Evolutionary conservation across 1,140 invertebrate species (phyloP).

Genomic region (Cheumatopsyche charites): DNA sequence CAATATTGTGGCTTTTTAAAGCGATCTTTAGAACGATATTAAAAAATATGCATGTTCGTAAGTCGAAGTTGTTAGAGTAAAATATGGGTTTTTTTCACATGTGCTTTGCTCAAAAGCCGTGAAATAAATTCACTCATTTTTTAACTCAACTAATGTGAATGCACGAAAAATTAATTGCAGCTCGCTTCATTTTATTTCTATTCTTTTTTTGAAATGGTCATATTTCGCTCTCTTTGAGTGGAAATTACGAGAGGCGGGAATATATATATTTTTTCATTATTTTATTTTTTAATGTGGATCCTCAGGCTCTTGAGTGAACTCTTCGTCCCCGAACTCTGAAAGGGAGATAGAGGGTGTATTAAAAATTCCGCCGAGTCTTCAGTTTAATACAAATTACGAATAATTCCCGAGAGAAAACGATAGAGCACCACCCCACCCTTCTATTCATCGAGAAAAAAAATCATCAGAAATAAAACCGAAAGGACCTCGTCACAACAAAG

Average conservation of each 20-base stretch:
- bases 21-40: neutral
- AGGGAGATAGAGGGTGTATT: constrained; percentile 22
- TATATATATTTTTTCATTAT: neutral
- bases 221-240: constrained; percentile 8
- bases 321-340: constrained; percentile 10
- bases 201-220: neutral
- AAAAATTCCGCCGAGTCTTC: constrained; percentile 35
- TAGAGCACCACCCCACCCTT: neutral
- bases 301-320: constrained; percentile 3
- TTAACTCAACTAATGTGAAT: constrained; percentile 6
- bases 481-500: neutral
- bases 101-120: neutral
- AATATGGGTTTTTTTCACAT: no score
- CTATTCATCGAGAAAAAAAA: neutral
- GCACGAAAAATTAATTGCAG: constrained; percentile 11
- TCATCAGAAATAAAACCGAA: constrained; percentile 16
- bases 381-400: constrained; percentile 31
- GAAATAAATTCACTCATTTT: neutral
- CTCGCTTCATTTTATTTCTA: neutral
- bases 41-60: no score
- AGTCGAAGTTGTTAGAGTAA: no score
- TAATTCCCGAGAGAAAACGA: constrained; percentile 15
- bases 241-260: constrained; percentile 11
- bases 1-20: neutral
- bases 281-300: constrained; percentile 5